phyloP scores from a whole-genome alignment of 2,888 invertebrate genomes.

The Diplolepis rosae region DNA sequence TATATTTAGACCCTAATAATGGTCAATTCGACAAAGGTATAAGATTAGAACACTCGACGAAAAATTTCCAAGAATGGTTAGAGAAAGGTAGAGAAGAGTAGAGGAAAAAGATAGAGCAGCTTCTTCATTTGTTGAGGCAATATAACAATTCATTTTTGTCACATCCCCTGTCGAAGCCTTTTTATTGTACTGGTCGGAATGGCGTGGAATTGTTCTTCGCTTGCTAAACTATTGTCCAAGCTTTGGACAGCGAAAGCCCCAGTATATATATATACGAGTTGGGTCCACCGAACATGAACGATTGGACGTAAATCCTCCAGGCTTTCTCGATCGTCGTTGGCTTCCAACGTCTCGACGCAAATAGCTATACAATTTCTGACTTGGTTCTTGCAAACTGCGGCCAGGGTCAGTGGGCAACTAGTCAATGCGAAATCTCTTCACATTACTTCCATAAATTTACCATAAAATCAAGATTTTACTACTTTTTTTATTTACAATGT shows the following conservation, averaged over 20 bases:
- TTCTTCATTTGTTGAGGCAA: conserved; percentile 71
- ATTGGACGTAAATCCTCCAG: conserved; percentile 29
- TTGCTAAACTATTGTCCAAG: conserved; percentile 59
- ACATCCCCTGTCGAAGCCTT: conserved; percentile 64
- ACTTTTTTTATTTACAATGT: no score
- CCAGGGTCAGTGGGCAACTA: background rate
- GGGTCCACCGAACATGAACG: conserved; percentile 20
- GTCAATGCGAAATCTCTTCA: background rate
- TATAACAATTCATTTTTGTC: conserved; percentile 72
- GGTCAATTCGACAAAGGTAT: no score
- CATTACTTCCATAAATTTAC: background rate
- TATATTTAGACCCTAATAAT: no score
- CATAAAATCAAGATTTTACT: background rate
- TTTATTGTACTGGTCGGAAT: conserved; percentile 59
- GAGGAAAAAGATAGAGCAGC: conserved; percentile 48
- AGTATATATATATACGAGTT: conserved; percentile 28
- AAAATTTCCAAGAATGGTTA: background rate
- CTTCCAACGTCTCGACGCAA: conserved; percentile 18
- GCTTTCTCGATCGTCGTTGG: background rate
- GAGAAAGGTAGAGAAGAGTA: conserved; percentile 42
- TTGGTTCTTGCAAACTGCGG: background rate
- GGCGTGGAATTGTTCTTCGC: conserved; percentile 52
- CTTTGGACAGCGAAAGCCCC: conserved; percentile 1
- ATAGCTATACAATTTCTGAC: background rate
- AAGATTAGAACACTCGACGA: background rate